Evolutionary conservation across 2,113 vertebrate genomes (phyloP).

Genomic region (Arothron firmamentum): DNA sequence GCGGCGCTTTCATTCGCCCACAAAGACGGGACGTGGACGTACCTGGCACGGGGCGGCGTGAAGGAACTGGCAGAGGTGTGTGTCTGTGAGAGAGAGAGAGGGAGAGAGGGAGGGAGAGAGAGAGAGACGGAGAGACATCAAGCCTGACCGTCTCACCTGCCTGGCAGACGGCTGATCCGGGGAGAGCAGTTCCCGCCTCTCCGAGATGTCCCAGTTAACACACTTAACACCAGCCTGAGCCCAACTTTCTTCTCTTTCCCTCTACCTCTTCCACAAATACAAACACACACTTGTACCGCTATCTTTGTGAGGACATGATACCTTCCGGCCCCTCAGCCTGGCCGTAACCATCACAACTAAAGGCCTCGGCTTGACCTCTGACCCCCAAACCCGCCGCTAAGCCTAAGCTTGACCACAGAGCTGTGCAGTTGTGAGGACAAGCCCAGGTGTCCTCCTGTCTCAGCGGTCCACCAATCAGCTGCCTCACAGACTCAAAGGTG

Average conservation of each 20-base stretch:
- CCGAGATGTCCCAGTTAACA: slow-evolving; percentile 66
- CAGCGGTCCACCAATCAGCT: too few species aligned
- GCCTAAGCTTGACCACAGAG: too few species aligned
- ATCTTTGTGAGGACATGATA: too few species aligned
- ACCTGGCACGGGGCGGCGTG: slow-evolving; percentile 63
- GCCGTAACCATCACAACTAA: too few species aligned
- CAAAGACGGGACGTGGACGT: slow-evolving; percentile 61
- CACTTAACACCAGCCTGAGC: slow-evolving; percentile 27
- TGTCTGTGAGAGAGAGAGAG: slow-evolving; percentile 27
- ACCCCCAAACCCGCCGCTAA: too few species aligned
- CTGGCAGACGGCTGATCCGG: slow-evolving; percentile 49
- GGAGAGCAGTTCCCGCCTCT: slow-evolving; percentile 45
- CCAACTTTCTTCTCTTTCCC: neutral
- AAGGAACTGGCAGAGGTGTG: slow-evolving; percentile 67
- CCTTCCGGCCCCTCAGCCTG: too few species aligned
- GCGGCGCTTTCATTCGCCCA: slow-evolving; percentile 61
- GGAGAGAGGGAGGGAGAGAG: slow-evolving; percentile 1
- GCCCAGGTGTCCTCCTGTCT: too few species aligned
- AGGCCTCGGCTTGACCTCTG: too few species aligned
- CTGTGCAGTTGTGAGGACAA: too few species aligned
- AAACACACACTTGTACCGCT: neutral
- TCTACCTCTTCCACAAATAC: too few species aligned
- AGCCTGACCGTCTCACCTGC: slow-evolving; percentile 55
- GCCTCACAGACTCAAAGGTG: too few species aligned
- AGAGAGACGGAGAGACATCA: slow-evolving; percentile 31